Base-by-base conservation (phyloP, 35 echinoderm and acorn worm genomes). In the Apostichopus parvimensis region DNA sequence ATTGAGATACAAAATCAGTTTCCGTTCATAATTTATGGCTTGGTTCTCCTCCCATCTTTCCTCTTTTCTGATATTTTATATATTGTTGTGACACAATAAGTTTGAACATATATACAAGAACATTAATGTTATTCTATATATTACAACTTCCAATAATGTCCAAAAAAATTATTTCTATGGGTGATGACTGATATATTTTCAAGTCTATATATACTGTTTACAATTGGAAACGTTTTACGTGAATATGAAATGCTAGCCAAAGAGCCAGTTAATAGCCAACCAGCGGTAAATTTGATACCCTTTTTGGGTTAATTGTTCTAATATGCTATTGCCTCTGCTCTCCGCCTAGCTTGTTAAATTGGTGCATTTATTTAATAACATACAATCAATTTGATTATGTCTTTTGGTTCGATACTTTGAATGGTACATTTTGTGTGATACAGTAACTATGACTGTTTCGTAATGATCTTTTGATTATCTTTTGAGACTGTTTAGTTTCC, bases 261-360 rank as follows among this genome's bases (percentile, higher is more conserved):
- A 75, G 71, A n/a, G 15, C 14, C 13, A 75, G 21, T 22, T 75
- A 18, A n/a, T 75, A 75, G 71, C 71, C 54, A 56, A 58, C 81
- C 57, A 84, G 57, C 81, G 81, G 54, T 58, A 84, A 84, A 84
- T 84, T 84, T 84, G 81, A 84, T 84, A 84, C 81, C 55, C 81
- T 84, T 58, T 84, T 59, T 84, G n/a, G 81, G 81, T 56, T 54
- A 84, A 84, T 84, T 84, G 81, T 84, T 24, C 81, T 84, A 58
- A 84, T 84, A 84, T 84, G 54, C 20, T 84, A 84, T 84, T 84
- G 58, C 81, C 54, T 59, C 53, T 84, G 17, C 55, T 12, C 79
- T 56, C 55, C 79, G 79, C 13, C 53, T 17, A 56, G 79, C 79
- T 82, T 84, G 54, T 84, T 84, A 84, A 84, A 84, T 84, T 58